A percentile compares a stretch with the other conserved stretches of the same genome.
Conservation (phyloP, 2,113 vertebrate genomes). For the Mungos mungo region DNA sequence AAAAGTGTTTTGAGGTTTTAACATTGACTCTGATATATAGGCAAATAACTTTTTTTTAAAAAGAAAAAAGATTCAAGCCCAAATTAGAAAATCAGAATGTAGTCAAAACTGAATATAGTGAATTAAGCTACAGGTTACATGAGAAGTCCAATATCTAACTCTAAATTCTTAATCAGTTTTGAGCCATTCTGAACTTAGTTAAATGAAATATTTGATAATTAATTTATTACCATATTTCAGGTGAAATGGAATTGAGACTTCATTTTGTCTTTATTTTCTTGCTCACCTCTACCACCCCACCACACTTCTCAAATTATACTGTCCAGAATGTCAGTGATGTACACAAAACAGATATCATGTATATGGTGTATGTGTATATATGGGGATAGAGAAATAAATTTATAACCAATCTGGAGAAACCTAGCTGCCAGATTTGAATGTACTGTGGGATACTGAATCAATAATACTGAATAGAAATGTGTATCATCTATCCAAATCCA, state of each 20-base stretch:
- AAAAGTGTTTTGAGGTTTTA: conserved; percentile 20
- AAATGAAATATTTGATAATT: conserved; percentile 32
- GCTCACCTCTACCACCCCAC: background rate
- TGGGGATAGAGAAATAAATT: background rate
- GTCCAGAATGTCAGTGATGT: background rate
- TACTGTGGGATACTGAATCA: background rate
- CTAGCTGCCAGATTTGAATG: background rate
- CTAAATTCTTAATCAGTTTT: conserved; percentile 13
- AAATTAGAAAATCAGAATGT: conserved; percentile 19
- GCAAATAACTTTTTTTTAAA: conserved; percentile 19
- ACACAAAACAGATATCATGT: background rate
- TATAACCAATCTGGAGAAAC: background rate
- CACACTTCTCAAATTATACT: background rate
- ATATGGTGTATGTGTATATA: background rate
- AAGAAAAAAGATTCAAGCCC: background rate
- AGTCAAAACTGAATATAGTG: background rate
- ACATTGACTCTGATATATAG: conserved; percentile 52
- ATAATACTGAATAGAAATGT: background rate
- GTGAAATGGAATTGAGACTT: conserved; percentile 45
- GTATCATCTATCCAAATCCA: background rate
- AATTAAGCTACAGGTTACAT: background rate
- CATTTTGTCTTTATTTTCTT: conserved; percentile 62
- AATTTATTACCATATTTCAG: conserved; percentile 24
- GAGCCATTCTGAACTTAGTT: background rate
- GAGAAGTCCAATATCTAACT: background rate